Conservation (phyloP, 2,113 vertebrate species). For the Elephas maximus region DNA sequence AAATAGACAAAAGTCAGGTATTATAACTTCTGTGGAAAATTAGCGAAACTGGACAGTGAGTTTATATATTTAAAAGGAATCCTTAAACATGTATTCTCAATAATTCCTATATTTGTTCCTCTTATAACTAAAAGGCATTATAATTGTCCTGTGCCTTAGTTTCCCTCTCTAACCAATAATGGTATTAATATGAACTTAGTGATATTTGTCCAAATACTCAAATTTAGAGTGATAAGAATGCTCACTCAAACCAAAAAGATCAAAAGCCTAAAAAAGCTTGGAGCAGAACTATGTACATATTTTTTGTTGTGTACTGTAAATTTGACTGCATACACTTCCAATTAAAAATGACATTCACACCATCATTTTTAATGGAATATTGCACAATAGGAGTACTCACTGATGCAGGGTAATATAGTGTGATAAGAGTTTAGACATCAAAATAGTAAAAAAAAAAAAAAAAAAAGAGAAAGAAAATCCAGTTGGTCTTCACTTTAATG, state of each 20-base stretch:
- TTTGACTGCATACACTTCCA: conserved; percentile 82
- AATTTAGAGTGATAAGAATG: conserved; percentile 68
- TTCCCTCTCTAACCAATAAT: conserved; percentile 39
- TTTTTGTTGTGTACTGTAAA: conserved; percentile 79
- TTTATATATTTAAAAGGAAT: conserved; percentile 50
- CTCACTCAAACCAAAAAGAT: conserved; percentile 71
- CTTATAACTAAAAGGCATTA: neutral
- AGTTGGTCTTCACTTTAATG: conserved; percentile 65
- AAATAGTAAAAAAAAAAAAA: conserved; percentile 57
- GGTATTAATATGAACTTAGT: neutral
- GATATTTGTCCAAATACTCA: conserved; percentile 50
- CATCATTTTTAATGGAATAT: conserved; percentile 83
- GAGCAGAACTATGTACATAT: conserved; percentile 72
- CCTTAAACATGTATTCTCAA: neutral
- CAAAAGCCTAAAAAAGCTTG: conserved; percentile 75
- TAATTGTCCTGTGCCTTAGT: conserved; percentile 17
- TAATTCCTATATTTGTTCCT: neutral
- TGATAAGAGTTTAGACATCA: conserved; percentile 80
- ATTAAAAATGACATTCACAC: conserved; percentile 84
- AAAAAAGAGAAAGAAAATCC: neutral
- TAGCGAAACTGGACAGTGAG: neutral
- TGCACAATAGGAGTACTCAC: conserved; percentile 84
- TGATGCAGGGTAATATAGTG: conserved; percentile 79
- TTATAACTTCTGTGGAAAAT: neutral
- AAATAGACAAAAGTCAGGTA: conserved; percentile 44